Percentiles rank a stretch among this genome's conserved stretches.
phyloP scores from a whole-genome alignment of 1,140 invertebrate genomes.

The Eupristina koningsbergeri region DNA sequence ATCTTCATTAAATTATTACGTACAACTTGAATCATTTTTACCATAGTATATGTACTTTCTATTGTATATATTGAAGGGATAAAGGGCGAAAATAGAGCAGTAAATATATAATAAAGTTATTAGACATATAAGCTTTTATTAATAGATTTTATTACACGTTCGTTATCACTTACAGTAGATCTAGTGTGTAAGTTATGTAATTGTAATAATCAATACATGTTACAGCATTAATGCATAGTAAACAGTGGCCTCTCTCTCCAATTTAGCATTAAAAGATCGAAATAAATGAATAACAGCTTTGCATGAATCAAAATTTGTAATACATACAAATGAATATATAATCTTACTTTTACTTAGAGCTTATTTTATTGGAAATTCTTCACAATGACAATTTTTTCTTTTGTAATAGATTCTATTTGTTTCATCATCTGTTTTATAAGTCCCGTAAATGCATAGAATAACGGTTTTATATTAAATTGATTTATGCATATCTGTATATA shows the following conservation, averaged over 20 bases:
- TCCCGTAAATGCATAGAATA: slow-evolving; percentile 58
- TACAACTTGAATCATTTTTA: not conserved
- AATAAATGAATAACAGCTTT: slow-evolving; percentile 59
- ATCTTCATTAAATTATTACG: no score
- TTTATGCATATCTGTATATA: slow-evolving; percentile 59
- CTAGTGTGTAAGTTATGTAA: slow-evolving; percentile 62
- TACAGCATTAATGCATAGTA: slow-evolving; percentile 64
- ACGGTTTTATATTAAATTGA: slow-evolving; percentile 61
- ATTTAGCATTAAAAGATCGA: slow-evolving; percentile 53
- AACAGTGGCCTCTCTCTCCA: slow-evolving; percentile 27
- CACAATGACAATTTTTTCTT: slow-evolving; percentile 20
- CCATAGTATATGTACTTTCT: no score
- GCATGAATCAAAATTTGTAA: slow-evolving; percentile 52
- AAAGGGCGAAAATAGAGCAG: not conserved
- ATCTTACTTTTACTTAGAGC: slow-evolving; percentile 62
- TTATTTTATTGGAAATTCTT: slow-evolving; percentile 42
- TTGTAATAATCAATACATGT: slow-evolving; percentile 67
- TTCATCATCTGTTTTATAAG: slow-evolving; percentile 56
- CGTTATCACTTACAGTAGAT: slow-evolving; percentile 66
- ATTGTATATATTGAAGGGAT: not conserved
- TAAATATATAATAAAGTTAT: slow-evolving; percentile 22
- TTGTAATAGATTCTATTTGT: slow-evolving; percentile 31
- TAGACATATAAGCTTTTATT: slow-evolving; percentile 67
- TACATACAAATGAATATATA: slow-evolving; percentile 66
- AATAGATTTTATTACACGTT: slow-evolving; percentile 67